Conservation (phyloP, 2,888 invertebrate species). For the Pecten maximus region DNA sequence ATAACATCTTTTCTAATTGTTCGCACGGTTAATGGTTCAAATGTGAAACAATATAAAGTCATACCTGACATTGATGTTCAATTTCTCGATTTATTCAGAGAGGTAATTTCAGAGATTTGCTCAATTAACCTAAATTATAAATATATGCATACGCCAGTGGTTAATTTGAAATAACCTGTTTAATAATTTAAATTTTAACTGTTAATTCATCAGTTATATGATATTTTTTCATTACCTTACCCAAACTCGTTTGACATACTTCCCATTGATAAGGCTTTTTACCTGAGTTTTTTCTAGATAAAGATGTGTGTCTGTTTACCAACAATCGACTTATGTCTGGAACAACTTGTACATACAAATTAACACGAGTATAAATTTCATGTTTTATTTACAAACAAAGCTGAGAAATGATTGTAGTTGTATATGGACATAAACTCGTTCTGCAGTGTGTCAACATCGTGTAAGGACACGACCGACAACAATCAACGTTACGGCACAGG, state of each 20-base stretch:
- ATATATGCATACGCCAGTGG: too few species aligned
- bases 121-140: too few species aligned
- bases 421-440: background rate
- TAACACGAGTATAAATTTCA: background rate
- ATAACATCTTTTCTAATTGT: background rate
- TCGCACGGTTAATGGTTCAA: background rate
- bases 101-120: too few species aligned
- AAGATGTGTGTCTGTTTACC: background rate
- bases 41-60: background rate
- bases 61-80: too few species aligned
- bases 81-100: too few species aligned
- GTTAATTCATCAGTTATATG: too few species aligned
- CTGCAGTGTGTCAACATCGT: background rate
- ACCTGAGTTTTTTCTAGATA: too few species aligned
- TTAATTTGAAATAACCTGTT: too few species aligned
- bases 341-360: background rate
- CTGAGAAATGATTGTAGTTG: background rate
- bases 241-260: too few species aligned
- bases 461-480: background rate
- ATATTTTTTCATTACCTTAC: too few species aligned
- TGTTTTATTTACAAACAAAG: conserved; percentile 30
- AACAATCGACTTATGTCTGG: background rate
- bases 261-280: too few species aligned
- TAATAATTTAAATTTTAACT: too few species aligned
- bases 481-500: background rate